phyloP scores from a whole-genome alignment of 2,113 vertebrate genomes.

The Catharus fuscescens region DNA sequence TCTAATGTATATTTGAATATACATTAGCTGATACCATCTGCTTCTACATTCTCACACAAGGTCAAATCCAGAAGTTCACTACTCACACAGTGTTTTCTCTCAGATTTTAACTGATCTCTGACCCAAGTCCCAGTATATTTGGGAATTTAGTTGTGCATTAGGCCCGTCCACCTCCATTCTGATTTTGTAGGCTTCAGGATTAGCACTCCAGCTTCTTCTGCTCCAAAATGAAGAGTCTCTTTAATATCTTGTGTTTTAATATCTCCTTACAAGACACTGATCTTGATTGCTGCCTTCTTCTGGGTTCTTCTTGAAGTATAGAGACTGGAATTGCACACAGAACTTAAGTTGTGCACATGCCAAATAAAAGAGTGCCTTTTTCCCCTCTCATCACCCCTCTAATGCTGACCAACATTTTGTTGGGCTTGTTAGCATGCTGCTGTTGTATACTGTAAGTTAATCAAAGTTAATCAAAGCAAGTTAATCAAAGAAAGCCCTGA shows the following conservation, averaged over 20 bases:
- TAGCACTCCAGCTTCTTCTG: background rate
- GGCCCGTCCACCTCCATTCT: background rate
- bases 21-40: background rate
- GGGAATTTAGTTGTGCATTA: background rate
- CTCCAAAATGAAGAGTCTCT: background rate
- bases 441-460: background rate
- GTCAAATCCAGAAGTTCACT: background rate
- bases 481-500: background rate
- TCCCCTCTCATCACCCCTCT: background rate
- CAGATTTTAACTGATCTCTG: background rate
- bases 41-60: background rate
- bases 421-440: background rate
- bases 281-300: background rate
- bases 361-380: background rate
- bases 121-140: too few species aligned
- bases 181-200: background rate
- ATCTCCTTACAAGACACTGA: background rate
- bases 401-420: background rate
- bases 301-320: background rate
- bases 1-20: background rate
- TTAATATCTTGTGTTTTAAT: background rate
- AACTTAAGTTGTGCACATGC: background rate
- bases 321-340: background rate
- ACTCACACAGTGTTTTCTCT: background rate
- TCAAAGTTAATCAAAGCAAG: background rate